Percentiles rank a stretch among this genome's conserved stretches.
Conservation (phyloP, 2,113 vertebrate species). For the Coptodon bakossiorum region DNA sequence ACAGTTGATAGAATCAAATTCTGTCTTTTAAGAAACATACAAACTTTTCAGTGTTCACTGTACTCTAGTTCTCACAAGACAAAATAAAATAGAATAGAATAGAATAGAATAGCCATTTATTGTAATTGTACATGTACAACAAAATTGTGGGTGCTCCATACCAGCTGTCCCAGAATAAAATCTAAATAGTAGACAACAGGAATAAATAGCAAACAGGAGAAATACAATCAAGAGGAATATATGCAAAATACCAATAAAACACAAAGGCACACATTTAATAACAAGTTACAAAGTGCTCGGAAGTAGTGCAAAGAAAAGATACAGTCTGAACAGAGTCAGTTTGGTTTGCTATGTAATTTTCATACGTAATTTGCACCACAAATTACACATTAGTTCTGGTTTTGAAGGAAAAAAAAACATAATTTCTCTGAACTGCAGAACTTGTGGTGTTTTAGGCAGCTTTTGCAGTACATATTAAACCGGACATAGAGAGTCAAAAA, state of each 20-base stretch:
- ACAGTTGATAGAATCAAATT: too few relatives aligned
- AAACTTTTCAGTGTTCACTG: background rate
- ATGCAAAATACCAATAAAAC: background rate
- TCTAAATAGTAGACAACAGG: background rate
- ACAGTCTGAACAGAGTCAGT: background rate
- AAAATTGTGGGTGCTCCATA: accelerated
- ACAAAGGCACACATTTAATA: background rate
- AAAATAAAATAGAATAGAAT: background rate
- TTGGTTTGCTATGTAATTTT: background rate
- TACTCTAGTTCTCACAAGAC: background rate
- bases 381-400: background rate
- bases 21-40: too few relatives aligned
- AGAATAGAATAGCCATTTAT: background rate
- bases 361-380: background rate
- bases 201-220: background rate
- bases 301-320: background rate
- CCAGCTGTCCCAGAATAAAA: accelerated
- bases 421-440: too few relatives aligned
- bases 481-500: background rate
- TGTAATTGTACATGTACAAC: background rate
- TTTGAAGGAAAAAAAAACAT: too few relatives aligned
- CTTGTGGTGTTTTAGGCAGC: background rate
- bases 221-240: background rate
- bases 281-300: background rate
- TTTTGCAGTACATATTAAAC: background rate